phyloP scores from a whole-genome alignment of 2,888 invertebrate species.

The Ceriagrion tenellum region DNA sequence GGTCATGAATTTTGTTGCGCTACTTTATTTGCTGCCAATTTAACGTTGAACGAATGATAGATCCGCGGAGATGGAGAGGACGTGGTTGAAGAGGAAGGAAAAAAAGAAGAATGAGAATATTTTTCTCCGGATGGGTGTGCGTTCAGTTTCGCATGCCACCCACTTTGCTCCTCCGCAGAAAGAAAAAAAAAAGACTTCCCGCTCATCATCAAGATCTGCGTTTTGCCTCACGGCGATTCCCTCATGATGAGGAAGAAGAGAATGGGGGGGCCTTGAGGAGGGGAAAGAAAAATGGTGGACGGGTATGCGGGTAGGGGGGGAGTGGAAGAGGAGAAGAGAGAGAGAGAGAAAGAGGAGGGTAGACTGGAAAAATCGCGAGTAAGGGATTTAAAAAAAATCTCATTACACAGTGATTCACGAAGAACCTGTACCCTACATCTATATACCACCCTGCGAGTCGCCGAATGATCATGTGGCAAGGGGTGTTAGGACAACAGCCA shows the following conservation, averaged over 20 bases:
- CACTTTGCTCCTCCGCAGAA: neutral
- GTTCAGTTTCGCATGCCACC: neutral
- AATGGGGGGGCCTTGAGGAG: neutral
- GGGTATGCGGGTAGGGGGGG: neutral
- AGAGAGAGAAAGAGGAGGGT: neutral
- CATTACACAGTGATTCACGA: too few relatives aligned
- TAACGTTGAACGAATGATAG: neutral
- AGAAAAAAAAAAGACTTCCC: neutral
- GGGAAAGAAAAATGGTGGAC: neutral
- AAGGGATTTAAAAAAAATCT: too few relatives aligned
- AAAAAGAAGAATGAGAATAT: neutral
- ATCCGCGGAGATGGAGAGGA: neutral
- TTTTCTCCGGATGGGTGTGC: neutral
- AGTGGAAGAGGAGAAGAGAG: neutral
- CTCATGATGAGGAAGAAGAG: neutral
- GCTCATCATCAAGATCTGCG: slow-evolving; percentile 31
- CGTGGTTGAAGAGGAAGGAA: too few relatives aligned
- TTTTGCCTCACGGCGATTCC: neutral
- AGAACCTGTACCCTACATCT: too few relatives aligned
- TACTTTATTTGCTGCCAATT: neutral
- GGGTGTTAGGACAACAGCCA: too few relatives aligned
- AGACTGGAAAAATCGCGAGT: too few relatives aligned
- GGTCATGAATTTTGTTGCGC: neutral
- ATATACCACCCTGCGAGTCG: too few relatives aligned
- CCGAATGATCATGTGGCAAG: too few relatives aligned